Percentiles rank a stretch among this genome's conserved stretches.
These are phyloP conservation scores for Eugnorisma glareosa DNA, from an alignment of 2,888 invertebrate species.

Conservation along the genomic window DNA sequence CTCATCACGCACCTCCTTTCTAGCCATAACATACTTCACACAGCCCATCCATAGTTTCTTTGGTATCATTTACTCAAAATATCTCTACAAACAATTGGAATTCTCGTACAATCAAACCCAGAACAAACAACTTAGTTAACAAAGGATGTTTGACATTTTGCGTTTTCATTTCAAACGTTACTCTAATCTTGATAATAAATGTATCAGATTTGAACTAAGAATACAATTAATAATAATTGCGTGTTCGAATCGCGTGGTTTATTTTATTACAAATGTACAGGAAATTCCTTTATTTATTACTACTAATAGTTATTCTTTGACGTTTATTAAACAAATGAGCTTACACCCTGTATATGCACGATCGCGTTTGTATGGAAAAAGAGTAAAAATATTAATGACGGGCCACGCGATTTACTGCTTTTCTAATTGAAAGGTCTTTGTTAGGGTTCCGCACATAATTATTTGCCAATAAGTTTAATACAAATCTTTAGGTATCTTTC, in stretches of 20 bases:
- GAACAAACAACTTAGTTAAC: neutral
- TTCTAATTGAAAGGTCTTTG: neutral
- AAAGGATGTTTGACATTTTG: constrained; percentile 9
- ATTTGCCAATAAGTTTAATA: neutral
- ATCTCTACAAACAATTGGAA: neutral
- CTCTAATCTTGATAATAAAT: constrained; percentile 52
- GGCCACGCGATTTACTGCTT: constrained; percentile 42
- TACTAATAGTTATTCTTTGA: constrained; percentile 70
- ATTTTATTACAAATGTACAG: constrained; percentile 52
- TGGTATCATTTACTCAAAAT: neutral
- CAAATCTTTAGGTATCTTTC: no score
- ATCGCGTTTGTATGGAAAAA: constrained; percentile 22
- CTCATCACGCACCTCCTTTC: neutral
- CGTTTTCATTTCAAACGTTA: constrained; percentile 14
- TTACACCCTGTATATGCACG: constrained; percentile 59
- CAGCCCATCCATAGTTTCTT: neutral
- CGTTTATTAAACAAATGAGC: constrained; percentile 72
- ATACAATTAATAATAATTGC: constrained; percentile 63
- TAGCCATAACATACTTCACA: neutral
- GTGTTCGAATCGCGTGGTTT: constrained; percentile 67
- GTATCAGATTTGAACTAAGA: constrained; percentile 48
- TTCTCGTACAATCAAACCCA: neutral
- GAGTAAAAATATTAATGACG: constrained; percentile 14
- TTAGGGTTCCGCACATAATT: neutral
- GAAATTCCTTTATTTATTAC: constrained; percentile 66